Evolutionary conservation across 2,888 invertebrate genomes (phyloP), one percentile per base, ranked within the genome.

Genomic region (Parnassius glacialis): DNA sequence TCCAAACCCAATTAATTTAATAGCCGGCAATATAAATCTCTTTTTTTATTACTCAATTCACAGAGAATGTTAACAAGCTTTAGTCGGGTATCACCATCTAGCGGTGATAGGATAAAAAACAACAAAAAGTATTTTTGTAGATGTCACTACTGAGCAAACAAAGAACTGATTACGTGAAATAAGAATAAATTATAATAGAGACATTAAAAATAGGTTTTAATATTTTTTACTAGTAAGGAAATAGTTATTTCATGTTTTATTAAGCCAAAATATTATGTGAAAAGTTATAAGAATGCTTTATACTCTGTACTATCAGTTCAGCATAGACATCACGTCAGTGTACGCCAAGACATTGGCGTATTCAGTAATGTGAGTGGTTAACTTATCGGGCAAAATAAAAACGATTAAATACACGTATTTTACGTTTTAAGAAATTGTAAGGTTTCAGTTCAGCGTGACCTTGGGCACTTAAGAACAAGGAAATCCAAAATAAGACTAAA

Each of bases 291-390:
- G n/a, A 16, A 13, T 16, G n/a, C n/a, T 20, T 25, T 34, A 53
- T 59, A 53, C 25, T 59, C 59, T 62, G 58, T 59, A 3, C 20
- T 42, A n/a, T 50, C 48, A 44, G n/a, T 51, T 52, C 25, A 25
- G 10, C 43, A 34, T 43, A 60, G 69, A 71, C 74, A 78, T 74
- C 87, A 89, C 74, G 78, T 74, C 87, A 89, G 89, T 89, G 61
- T 72, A 79, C 84, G 85, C 81, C 78, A 70, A 77, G 66, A 76
- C 61, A 65, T 79, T 76, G 87, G 82, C 84, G 82, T 71, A 79
- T 64, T 57, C 67, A 73, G 86, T 78, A 59, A 68, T 65, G 64
- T 68, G 54, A 13, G 41, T 34, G 16, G 58, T 34, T 59, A 55
- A 51, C 57, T 48, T 66, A 65, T 70, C 70, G 75, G 13, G 72